Base-by-base conservation (phyloP, 2,888 invertebrate genomes). In the Xylophagus ater region DNA sequence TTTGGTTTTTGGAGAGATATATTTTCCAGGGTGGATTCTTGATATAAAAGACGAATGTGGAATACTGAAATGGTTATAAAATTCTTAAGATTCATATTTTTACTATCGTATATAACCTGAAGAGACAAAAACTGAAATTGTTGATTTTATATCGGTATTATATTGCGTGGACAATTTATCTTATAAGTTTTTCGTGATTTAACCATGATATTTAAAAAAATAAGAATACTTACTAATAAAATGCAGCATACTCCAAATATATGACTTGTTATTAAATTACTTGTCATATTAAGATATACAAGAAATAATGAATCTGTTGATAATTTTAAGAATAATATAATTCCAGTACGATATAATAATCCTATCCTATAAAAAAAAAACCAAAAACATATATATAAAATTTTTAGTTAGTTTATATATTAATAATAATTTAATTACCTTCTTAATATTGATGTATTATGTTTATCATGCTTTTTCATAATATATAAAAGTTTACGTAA, bases 271-370 rank as follows among this genome's bases (percentile, higher is more conserved):
- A 72, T 66, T 48, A 70, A 62, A 49, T 73, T 69, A 40, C 67
- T 65, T 38, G 71, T 64, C 38, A 71, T 67, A 57, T 79, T 79
- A 47, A 78, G 69, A 59, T 76, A 78, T 50, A 74, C 62, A 42
- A 78, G 69, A 50, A 78, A 78, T 47, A 75, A 70, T 29, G 70
- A 67, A 47, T 74, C 73, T 57, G 73, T 73, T 36, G 69, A 59
- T 25, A 75, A 61, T 51, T 77, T 72, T 41, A 72, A 64, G 47
- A 69, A 62, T 52, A 78, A 72, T 44, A 79, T 65, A 36, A 72
- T 65, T 31, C 73, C 73, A 10, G 76, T 72, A 40, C 77, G 69
- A 53, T 73, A 71, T 42, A 80, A 60, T 51, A 78, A 64, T 42
- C 72, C 70, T 49, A 77, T 66, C 53, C 78, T 80, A 58, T 29